A percentile compares a stretch with the other conserved stretches of the same genome.
These are phyloP conservation scores for Parasteatoda tepidariorum DNA, from an alignment of 1,140 invertebrate species.

Conservation along the genomic window DNA sequence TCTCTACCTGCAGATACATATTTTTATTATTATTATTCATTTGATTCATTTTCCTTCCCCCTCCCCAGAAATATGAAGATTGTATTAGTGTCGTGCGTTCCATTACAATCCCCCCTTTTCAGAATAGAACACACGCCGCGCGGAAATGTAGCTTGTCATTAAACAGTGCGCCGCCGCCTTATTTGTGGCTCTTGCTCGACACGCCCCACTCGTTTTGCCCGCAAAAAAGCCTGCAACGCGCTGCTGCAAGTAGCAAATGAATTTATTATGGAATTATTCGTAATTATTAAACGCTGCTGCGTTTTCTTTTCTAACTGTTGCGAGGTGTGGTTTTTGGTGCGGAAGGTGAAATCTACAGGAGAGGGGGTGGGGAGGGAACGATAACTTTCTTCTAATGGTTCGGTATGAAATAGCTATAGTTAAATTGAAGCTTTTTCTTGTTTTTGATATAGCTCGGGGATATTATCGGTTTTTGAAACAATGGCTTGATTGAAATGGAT, in stretches of 20 bases:
- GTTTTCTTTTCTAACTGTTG: neutral
- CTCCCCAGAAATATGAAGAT: neutral
- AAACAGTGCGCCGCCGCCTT: slow-evolving; percentile 24
- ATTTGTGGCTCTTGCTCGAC: slow-evolving; percentile 23
- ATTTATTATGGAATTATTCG: slow-evolving; percentile 59
- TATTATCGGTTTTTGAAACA: neutral
- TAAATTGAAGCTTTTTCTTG: too few species aligned
- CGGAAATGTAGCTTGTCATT: slow-evolving; percentile 56
- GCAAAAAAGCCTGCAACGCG: neutral
- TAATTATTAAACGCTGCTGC: slow-evolving; percentile 49
- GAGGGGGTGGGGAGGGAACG: too few species aligned
- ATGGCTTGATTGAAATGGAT: neutral
- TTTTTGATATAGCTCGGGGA: neutral
- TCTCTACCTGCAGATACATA: slow-evolving; percentile 24
- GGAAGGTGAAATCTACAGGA: neutral
- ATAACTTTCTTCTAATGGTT: neutral
- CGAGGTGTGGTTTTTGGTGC: neutral
- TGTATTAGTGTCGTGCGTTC: neutral
- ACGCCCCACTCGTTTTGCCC: slow-evolving; percentile 36
- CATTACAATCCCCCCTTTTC: neutral
- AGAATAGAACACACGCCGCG: slow-evolving; percentile 21
- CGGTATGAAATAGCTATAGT: neutral
- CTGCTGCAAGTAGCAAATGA: slow-evolving; percentile 50
- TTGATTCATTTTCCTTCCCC: neutral
- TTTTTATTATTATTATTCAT: slow-evolving; percentile 36